phyloP scores from a whole-genome alignment of 2,888 invertebrate species.

The Xestia rhomboidea region DNA sequence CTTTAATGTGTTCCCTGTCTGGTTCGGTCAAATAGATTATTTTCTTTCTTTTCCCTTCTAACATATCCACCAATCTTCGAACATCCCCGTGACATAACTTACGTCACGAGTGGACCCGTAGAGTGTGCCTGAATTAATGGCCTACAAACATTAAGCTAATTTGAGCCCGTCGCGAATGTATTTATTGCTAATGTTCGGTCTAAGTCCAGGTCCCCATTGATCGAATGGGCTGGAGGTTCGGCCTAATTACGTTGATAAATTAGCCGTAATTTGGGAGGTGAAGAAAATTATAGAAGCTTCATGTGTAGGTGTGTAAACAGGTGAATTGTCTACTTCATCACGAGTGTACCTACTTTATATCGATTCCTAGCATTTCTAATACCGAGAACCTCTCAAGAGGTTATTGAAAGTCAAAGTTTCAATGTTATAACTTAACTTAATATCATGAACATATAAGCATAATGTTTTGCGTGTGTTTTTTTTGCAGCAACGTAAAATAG shows the following conservation, averaged over 20 bases:
- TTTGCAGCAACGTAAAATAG: not conserved
- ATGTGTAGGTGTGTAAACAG: not conserved
- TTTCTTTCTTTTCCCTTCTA: not conserved
- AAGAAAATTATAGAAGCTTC: not conserved
- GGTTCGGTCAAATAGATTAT: not conserved
- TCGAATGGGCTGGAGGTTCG: constrained; percentile 34
- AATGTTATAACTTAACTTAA: not conserved
- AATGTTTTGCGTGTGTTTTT: not conserved
- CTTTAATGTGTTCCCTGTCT: not conserved
- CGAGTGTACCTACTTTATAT: not conserved
- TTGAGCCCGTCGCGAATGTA: constrained; percentile 68
- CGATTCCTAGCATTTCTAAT: not conserved
- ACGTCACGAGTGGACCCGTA: constrained; percentile 74
- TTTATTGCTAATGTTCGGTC: constrained; percentile 65
- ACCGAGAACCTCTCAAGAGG: no score
- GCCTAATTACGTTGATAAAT: constrained; percentile 18
- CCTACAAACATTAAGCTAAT: constrained; percentile 85
- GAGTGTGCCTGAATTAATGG: constrained; percentile 78
- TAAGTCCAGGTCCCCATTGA: constrained; percentile 46
- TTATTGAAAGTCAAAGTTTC: not conserved
- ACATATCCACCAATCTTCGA: constrained; percentile 52
- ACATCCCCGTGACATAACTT: constrained; percentile 72
- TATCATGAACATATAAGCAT: not conserved
- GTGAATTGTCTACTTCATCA: not conserved
- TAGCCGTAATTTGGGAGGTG: not conserved